phyloP scores from a whole-genome alignment of 2,113 vertebrate genomes.

The Phylloscopus trochiloides region DNA sequence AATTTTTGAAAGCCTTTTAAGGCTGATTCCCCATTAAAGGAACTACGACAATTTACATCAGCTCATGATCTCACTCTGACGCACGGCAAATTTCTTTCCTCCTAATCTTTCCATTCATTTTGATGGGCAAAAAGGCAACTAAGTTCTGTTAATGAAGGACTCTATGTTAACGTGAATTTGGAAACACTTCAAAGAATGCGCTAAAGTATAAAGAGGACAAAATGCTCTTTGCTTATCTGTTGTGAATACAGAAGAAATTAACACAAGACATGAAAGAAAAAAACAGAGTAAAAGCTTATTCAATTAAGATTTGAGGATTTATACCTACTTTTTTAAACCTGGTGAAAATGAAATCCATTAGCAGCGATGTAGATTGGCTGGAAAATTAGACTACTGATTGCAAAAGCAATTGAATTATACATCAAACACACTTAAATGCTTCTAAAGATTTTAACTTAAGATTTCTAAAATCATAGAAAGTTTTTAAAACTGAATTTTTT shows the following conservation, averaged over 20 bases:
- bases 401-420: neutral
- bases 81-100: neutral
- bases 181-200: neutral
- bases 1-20: neutral
- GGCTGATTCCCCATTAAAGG: neutral
- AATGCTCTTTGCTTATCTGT: neutral
- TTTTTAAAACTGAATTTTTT: neutral
- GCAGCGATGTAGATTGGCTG: neutral
- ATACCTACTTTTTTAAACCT: neutral
- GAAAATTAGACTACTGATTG: neutral
- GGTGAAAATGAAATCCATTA: neutral
- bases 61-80: neutral
- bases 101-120: neutral
- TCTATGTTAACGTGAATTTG: neutral
- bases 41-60: neutral
- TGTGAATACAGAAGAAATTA: neutral
- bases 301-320: neutral
- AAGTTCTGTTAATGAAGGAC: neutral
- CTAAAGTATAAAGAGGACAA: neutral
- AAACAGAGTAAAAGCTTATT: neutral
- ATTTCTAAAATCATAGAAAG: neutral
- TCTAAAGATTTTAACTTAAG: neutral
- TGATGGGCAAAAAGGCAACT: neutral
- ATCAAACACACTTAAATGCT: neutral
- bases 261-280: neutral